Base-by-base conservation (phyloP, 2,888 invertebrate genomes). In the Brachylomia viminalis region DNA sequence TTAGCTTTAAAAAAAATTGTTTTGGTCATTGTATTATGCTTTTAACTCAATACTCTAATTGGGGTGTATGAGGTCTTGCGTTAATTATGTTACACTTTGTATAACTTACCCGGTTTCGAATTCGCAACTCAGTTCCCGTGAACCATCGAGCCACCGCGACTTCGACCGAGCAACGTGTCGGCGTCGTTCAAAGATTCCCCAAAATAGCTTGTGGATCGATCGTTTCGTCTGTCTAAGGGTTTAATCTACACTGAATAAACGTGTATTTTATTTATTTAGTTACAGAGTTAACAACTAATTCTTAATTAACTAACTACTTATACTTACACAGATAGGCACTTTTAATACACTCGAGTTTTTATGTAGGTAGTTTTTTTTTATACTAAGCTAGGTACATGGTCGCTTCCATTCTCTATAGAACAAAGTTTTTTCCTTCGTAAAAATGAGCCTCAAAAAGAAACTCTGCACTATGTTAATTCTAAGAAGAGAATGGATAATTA, bases 131-230 rank as follows among this genome's bases (percentile, higher is more conserved):
- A 10, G 61, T 59, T 27, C 45, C 20, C 45, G 33, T 49, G 20
- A 23, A 64, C 20, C 62, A 45, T 27, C 4, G 11, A 30, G 11
- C 20, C 11, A 38, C n/a, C 23, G 30, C 20, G 30, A 49, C 59
- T 30, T 38, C 27, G n/a, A 38, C 23, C 15, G 17, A 38, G 54
- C 27, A 56, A 47, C 27, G 10, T 10, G 45, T 56, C 54, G 20
- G 33, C 13, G 17, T 52, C 17, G 17, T 56, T 56, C 47, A 42
- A 75, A 38, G 23, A 56, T 38, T 20, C n/a, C 56, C 47, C 23
- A 47, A 75, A 75, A 75, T 56, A 65, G 52, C 61, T 15, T 30
- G 4, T 38, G 20, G 45, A 70, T 70, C 45, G 45, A 73, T 47
- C n/a, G 10, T 20, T 69, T 8, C n/a, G 8, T 27, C 27, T 7